Evolutionary conservation across 2,888 invertebrate species (phyloP).

Genomic region (Cheilosia grossa): DNA sequence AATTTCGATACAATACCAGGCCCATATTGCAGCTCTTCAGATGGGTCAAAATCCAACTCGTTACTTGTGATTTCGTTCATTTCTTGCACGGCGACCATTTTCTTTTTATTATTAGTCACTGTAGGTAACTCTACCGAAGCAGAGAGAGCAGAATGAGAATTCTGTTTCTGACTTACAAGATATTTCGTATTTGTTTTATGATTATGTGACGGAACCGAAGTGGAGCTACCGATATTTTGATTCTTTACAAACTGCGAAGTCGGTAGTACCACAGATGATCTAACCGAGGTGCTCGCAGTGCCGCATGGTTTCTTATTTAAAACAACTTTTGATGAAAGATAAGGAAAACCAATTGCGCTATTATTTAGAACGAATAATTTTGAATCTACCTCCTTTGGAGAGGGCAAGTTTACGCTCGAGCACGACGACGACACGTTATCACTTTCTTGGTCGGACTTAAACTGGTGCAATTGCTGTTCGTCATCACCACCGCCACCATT

Average conservation of each 20-base stretch:
- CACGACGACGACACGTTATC: constrained; percentile 42
- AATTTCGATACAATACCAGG: constrained; percentile 95
- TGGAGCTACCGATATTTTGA: constrained; percentile 48
- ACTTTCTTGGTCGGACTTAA: constrained; percentile 57
- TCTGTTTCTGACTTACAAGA: constrained; percentile 62
- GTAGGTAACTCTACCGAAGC: constrained; percentile 75
- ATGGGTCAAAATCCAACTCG: constrained; percentile 83
- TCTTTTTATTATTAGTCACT: constrained; percentile 79
- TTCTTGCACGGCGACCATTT: constrained; percentile 85
- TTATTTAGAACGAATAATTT: constrained; percentile 75
- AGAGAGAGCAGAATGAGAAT: constrained; percentile 52
- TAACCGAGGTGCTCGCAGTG: constrained; percentile 45
- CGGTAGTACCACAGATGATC: constrained; percentile 13
- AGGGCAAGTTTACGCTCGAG: constrained; percentile 24
- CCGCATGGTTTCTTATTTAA: constrained; percentile 64
- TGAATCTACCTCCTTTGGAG: constrained; percentile 34
- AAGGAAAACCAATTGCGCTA: constrained; percentile 47
- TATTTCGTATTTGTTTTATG: constrained; percentile 65
- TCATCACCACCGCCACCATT: constrained; percentile 37
- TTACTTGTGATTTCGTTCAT: constrained; percentile 80
- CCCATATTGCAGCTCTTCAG: constrained; percentile 94
- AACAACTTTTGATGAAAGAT: constrained; percentile 22
- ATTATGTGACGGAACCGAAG: constrained; percentile 62
- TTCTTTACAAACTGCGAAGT: constrained; percentile 57
- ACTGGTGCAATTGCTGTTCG: constrained; percentile 64